Percentiles rank a stretch among this genome's conserved stretches.
These are phyloP conservation scores for Saccopteryx bilineata DNA, from an alignment of 2,113 vertebrate species.

Conservation along the genomic window DNA sequence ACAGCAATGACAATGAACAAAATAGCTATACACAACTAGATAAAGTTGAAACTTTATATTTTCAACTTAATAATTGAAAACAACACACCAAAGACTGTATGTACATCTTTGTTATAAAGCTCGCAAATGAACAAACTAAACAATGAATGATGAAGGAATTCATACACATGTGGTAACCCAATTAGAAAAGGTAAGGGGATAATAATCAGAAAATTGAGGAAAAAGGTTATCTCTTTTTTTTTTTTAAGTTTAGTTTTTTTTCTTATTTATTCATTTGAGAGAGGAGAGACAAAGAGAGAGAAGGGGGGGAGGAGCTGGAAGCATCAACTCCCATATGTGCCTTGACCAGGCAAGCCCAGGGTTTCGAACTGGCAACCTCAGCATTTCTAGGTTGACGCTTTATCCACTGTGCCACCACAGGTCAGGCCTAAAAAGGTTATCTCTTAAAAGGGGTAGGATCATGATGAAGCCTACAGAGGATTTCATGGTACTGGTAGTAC, in stretches of 20 bases:
- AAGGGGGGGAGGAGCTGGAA: no score
- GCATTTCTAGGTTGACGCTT: no score
- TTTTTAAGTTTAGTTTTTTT: no score
- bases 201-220: slow-evolving; percentile 26
- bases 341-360: no score
- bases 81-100: not conserved
- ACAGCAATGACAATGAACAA: not conserved
- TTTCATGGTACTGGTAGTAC: not conserved
- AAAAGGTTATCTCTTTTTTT: not conserved
- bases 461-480: not conserved
- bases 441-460: not conserved
- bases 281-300: no score
- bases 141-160: not conserved
- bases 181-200: not conserved
- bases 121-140: slow-evolving; percentile 28
- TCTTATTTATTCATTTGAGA: no score
- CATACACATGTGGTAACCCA: not conserved
- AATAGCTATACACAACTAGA: not conserved
- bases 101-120: slow-evolving; percentile 20
- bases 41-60: slow-evolving; percentile 17
- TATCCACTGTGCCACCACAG: no score
- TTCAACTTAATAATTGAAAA: not conserved
- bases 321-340: no score
- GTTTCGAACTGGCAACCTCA: no score
- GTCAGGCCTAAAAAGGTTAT: not conserved